Evolutionary conservation across 2,888 invertebrate genomes (phyloP).

Genomic region (Capitulum mitella): DNA sequence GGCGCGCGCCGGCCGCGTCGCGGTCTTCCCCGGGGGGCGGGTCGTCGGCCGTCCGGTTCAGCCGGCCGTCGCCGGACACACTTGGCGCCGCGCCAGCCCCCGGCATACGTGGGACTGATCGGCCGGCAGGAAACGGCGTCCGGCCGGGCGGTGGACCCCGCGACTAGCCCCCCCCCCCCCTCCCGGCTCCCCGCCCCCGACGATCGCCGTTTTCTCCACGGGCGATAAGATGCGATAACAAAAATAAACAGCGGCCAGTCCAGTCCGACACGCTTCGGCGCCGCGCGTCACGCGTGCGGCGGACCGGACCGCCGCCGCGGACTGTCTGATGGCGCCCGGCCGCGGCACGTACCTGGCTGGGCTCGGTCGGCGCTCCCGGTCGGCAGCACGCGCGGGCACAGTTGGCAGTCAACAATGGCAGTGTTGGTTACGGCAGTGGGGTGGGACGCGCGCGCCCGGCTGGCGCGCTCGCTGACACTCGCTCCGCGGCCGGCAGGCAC

Average conservation of each 20-base stretch:
- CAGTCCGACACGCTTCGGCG: not conserved
- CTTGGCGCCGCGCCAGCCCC: not conserved
- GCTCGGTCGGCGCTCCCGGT: not conserved
- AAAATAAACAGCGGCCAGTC: not conserved
- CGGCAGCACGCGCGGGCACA: not conserved
- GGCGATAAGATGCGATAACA: not conserved
- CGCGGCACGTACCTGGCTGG: constrained; percentile 14
- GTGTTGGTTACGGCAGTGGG: constrained; percentile 1
- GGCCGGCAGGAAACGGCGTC: no score
- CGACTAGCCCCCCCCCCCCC: no score
- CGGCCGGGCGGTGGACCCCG: no score
- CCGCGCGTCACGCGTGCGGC: not conserved
- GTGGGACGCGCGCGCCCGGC: not conserved
- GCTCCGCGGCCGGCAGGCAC: constrained; percentile 9
- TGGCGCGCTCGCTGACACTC: not conserved
- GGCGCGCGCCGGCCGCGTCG: no score
- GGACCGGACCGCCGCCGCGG: not conserved
- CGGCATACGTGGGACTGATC: not conserved
- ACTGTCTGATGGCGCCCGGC: no score
- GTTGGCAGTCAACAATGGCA: not conserved
- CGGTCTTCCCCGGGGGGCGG: no score
- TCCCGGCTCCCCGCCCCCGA: no score
- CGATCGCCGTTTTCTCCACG: constrained; percentile 13
- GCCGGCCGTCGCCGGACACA: not conserved
- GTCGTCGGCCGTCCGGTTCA: no score